Conservation (phyloP, 1,140 invertebrate genomes). For the Saxidomus purpurata region DNA sequence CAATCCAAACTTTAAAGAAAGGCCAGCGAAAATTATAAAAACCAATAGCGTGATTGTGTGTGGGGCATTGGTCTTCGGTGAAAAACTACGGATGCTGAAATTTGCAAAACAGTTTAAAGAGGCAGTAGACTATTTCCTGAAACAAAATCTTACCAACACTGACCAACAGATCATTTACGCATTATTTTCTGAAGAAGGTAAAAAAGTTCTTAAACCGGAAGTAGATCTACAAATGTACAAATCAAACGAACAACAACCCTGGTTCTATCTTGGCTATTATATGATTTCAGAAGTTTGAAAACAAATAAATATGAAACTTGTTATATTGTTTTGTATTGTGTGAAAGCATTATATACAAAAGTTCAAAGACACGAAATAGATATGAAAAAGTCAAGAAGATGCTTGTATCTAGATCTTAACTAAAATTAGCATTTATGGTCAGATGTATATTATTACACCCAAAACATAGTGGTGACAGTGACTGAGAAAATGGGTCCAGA, state of each 20-base stretch:
- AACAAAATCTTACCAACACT: conserved; percentile 1
- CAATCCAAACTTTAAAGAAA: neutral
- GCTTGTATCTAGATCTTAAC: too few relatives aligned
- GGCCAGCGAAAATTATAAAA: conserved; percentile 37
- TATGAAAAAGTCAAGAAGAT: too few relatives aligned
- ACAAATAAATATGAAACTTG: too few relatives aligned
- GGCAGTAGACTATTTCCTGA: conserved; percentile 29
- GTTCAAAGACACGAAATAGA: too few relatives aligned
- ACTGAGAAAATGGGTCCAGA: too few relatives aligned
- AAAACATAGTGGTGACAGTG: too few relatives aligned
- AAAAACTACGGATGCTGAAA: neutral
- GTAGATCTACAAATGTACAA: conserved; percentile 29
- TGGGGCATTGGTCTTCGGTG: conserved; percentile 27
- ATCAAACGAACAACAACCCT: neutral
- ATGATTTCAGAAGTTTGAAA: neutral
- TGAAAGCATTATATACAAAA: too few relatives aligned
- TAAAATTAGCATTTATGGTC: too few relatives aligned
- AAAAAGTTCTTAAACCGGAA: neutral
- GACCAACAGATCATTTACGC: conserved; percentile 65
- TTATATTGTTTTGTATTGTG: too few relatives aligned
- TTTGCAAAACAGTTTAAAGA: conserved; percentile 23
- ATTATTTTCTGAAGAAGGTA: conserved; percentile 34
- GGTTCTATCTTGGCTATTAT: conserved; percentile 26
- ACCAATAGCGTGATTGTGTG: conserved; percentile 60
- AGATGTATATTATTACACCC: too few relatives aligned